Percentiles rank a stretch among this genome's conserved stretches.
These are phyloP conservation scores for Tokudaia tokunoshimensis DNA, from an alignment of 2,797 vertebrate species.

Conservation along the genomic window DNA sequence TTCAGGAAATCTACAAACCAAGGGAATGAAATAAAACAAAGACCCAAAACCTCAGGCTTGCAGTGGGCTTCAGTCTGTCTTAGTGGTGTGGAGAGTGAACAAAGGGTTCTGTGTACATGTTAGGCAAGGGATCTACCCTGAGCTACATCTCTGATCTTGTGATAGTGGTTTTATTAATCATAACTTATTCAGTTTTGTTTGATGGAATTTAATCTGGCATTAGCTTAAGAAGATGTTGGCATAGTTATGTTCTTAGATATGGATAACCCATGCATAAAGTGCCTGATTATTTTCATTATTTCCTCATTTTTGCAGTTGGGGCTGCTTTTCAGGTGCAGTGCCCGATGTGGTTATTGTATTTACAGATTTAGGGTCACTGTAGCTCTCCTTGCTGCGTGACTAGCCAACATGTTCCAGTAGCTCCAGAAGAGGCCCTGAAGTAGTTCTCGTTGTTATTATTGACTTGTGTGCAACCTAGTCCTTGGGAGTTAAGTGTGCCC, in stretches of 20 bases:
- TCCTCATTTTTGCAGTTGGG: not conserved
- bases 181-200: slow-evolving; percentile 28
- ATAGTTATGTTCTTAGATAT: not conserved
- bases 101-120: not conserved
- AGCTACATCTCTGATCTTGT: not conserved
- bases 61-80: not conserved
- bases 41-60: too few species aligned
- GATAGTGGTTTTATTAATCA: not conserved
- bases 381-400: not conserved
- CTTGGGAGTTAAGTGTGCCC: not conserved
- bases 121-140: not conserved
- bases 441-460: not conserved
- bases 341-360: not conserved
- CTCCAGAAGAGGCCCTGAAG: slow-evolving; percentile 12
- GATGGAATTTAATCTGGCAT: slow-evolving; percentile 33
- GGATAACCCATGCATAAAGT: not conserved
- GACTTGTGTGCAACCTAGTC: not conserved
- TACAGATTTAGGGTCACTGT: not conserved
- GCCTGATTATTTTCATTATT: slow-evolving; percentile 26
- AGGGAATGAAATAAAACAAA: not conserved
- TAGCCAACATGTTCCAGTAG: not conserved
- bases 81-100: not conserved
- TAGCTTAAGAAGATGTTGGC: not conserved
- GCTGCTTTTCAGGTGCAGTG: not conserved
- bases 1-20: slow-evolving; percentile 1